Percentiles rank a stretch among this genome's conserved stretches.
phyloP scores from a whole-genome alignment of 64 coral and sea anemone species.

The Hydrozoanthus tunicans region DNA sequence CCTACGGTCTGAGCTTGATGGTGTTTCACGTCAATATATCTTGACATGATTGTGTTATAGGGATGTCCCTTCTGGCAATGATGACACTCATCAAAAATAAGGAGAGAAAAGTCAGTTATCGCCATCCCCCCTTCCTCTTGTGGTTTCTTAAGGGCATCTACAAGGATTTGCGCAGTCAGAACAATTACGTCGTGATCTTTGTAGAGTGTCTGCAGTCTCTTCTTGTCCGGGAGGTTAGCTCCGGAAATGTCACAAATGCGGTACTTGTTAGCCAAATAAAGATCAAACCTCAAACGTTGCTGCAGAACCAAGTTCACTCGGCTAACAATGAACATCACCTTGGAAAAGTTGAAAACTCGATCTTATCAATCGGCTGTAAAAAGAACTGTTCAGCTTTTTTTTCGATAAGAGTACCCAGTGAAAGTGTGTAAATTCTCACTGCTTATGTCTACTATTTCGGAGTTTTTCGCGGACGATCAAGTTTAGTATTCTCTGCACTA shows the following conservation, averaged over 20 bases:
- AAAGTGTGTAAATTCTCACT: too few species aligned
- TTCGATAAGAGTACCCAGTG: too few species aligned
- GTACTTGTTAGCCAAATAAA: slow-evolving; percentile 71
- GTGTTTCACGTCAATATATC: slow-evolving; percentile 57
- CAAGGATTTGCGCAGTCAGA: slow-evolving; percentile 76
- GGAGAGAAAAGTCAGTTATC: slow-evolving; percentile 72
- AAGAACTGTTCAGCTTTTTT: too few species aligned
- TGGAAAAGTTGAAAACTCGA: not conserved
- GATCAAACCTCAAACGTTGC: slow-evolving; percentile 73
- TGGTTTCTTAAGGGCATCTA: slow-evolving; percentile 62
- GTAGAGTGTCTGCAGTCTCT: slow-evolving; percentile 23
- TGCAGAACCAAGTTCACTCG: slow-evolving; percentile 82
- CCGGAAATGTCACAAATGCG: slow-evolving; percentile 73
- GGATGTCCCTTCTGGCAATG: slow-evolving; percentile 87
- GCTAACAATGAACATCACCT: slow-evolving; percentile 79
- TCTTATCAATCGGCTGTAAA: too few species aligned
- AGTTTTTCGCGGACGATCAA: too few species aligned
- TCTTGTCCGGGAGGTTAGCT: slow-evolving; percentile 56
- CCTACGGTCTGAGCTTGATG: slow-evolving; percentile 53
- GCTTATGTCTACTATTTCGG: too few species aligned
- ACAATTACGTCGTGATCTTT: slow-evolving; percentile 74
- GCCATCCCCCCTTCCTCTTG: not conserved
- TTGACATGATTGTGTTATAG: slow-evolving; percentile 69
- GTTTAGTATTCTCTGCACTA: too few species aligned
- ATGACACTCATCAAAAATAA: slow-evolving; percentile 90